Base-by-base conservation (phyloP, 1,140 invertebrate species). In the Drosophila nasuta region DNA sequence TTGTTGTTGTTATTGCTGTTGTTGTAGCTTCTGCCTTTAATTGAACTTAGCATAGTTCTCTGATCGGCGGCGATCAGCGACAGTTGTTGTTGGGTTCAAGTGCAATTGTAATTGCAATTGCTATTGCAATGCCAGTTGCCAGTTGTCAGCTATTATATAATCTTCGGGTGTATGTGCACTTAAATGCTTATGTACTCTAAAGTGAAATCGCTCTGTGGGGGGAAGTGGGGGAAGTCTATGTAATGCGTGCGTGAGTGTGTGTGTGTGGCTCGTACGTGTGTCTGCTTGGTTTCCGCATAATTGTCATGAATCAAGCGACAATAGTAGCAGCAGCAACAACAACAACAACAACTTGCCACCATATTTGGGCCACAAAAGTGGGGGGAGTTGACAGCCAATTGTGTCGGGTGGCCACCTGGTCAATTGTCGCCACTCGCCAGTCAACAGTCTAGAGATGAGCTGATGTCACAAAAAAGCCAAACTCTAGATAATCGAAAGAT, bases 241-340 rank as follows among this genome's bases (percentile, higher is more conserved):
- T 49, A 6, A 20, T 25, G 20, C 20, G 20, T 25, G 3, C 3
- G 20, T 25, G 20, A 60, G 54, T 48, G 65, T 68, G 56, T 7
- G 8, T 38, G 10, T 10, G 2, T 11, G 20, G 20, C 20, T 25
- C 41, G 35, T 28, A 54, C 52, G 57, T 30, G 52, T 35, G 72
- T 75, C 72, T 70, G 67, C 52, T 63, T 57, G 35, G 46, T 46
- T 75, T 75, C 73, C 73, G 73, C 52, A 46, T 75, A 48, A 75
- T 75, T 75, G 35, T 70, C 43, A 20, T 59, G 41, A 59, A 51
- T 59, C 17, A 46, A 73, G 28, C 43, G 30, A 30, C 63, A 51
- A 49, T 38, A 66, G 54, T 33, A 62, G 10, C 41, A 59, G 52
- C 43, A 62, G 6, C 38, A 58, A 45, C 52, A 56, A 20, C 20